Percentiles rank a stretch among this genome's conserved stretches.
Conservation (phyloP, 2,797 vertebrate species). For the Peromyscus nudipes region DNA sequence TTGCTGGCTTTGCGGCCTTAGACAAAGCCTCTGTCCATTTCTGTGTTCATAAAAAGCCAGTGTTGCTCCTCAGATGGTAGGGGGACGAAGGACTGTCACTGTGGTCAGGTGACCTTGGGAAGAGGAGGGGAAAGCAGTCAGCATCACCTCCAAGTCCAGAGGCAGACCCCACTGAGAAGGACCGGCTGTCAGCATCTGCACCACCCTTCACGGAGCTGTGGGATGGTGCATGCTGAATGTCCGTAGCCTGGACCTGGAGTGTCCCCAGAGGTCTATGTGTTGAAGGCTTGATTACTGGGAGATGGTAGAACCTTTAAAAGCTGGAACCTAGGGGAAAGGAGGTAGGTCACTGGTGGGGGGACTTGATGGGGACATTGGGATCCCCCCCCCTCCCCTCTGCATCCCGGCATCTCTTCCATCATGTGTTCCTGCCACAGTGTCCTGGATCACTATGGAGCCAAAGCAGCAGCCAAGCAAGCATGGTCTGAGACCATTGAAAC, state of each 20-base stretch:
- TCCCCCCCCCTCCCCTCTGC: neutral
- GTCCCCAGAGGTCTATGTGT: neutral
- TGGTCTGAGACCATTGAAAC: neutral
- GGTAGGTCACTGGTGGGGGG: neutral
- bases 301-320: neutral
- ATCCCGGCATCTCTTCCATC: neutral
- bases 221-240: neutral
- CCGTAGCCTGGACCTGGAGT: rapidly evolving
- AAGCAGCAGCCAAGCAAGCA: neutral
- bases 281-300: neutral
- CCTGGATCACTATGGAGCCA: neutral
- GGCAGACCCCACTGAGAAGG: neutral
- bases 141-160: neutral
- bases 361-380: neutral
- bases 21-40: neutral
- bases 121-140: neutral
- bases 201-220: no score
- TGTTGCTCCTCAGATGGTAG: neutral
- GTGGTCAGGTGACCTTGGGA: neutral
- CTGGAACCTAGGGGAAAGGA: neutral
- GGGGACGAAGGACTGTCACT: neutral
- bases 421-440: neutral
- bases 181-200: neutral
- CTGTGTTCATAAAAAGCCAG: neutral
- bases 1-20: neutral